These are phyloP conservation scores for Achlya flavicornis DNA, from an alignment of 2,888 invertebrate genomes.

Conservation along the genomic window DNA sequence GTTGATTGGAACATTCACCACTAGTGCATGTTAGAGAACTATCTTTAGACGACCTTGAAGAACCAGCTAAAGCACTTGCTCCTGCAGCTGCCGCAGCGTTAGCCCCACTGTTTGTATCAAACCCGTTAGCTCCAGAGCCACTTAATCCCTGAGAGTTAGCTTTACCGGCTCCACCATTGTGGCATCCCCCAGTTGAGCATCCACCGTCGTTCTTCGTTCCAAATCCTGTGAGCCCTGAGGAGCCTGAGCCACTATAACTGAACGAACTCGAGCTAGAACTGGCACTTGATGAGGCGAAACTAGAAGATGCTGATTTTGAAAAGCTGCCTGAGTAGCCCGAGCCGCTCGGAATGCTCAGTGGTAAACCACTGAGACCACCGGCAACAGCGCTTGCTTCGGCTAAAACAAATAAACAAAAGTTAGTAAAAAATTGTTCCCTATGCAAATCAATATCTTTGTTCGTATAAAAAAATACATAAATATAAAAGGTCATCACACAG, in stretches of 20 bases:
- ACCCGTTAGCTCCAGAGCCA: slow-evolving; percentile 16
- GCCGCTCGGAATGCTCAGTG: slow-evolving; percentile 53
- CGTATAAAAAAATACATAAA: no score
- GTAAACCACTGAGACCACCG: slow-evolving; percentile 45
- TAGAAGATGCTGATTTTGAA: slow-evolving; percentile 71
- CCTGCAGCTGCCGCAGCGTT: slow-evolving; percentile 35
- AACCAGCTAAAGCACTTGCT: slow-evolving; percentile 32
- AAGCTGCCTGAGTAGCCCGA: slow-evolving; percentile 73
- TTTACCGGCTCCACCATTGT: slow-evolving; percentile 16
- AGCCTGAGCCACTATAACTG: slow-evolving; percentile 58
- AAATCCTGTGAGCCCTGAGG: slow-evolving; percentile 23
- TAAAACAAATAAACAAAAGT: slow-evolving; percentile 36
- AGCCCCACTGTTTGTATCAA: slow-evolving; percentile 26
- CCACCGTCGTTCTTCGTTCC: slow-evolving; percentile 19
- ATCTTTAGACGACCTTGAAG: slow-evolving; percentile 21
- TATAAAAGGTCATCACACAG: no score
- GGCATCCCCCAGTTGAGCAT: slow-evolving; percentile 34
- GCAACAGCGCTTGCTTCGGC: slow-evolving; percentile 63
- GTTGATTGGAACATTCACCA: slow-evolving; percentile 1
- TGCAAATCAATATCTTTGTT: no score
- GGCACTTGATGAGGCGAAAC: slow-evolving; percentile 71
- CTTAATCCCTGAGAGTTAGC: slow-evolving; percentile 16
- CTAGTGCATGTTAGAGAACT: slow-evolving; percentile 16
- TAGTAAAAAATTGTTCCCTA: no score
- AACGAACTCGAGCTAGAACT: slow-evolving; percentile 66